Evolutionary conservation across 2,797 vertebrate genomes (phyloP).

Genomic region (Melanotaenia nigrans): DNA sequence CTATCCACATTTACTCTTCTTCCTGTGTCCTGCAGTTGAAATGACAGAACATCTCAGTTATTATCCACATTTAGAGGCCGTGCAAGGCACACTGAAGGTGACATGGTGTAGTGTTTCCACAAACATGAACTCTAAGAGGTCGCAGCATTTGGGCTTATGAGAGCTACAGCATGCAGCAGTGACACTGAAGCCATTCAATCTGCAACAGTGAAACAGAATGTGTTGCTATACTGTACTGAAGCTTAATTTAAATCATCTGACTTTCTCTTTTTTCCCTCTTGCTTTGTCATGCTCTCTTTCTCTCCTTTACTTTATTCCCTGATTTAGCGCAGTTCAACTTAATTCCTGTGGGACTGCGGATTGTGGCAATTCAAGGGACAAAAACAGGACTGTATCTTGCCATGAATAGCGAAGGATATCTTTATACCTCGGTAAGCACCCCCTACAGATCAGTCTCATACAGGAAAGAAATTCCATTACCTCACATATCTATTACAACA

Average conservation of each 20-base stretch:
- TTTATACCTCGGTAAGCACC: slow-evolving; percentile 86
- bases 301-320: slow-evolving; percentile 58
- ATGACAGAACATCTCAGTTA: slow-evolving; percentile 42
- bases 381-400: slow-evolving; percentile 96
- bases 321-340: slow-evolving; percentile 97
- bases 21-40: slow-evolving; percentile 20
- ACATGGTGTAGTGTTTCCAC: slow-evolving; percentile 52
- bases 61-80: slow-evolving; percentile 40
- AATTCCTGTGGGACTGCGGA: slow-evolving; percentile 98
- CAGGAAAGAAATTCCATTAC: slow-evolving; percentile 7
- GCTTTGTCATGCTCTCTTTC: slow-evolving; percentile 31
- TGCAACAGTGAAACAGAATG: slow-evolving; percentile 37
- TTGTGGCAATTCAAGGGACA: slow-evolving; percentile 98
- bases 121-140: slow-evolving; percentile 58
- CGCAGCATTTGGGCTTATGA: slow-evolving; percentile 41
- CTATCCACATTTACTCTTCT: not conserved
- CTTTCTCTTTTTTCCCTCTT: slow-evolving; percentile 20
- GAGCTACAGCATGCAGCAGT: slow-evolving; percentile 23
- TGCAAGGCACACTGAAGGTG: slow-evolving; percentile 54
- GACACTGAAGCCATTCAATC: slow-evolving; percentile 31
- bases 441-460: slow-evolving; percentile 17
- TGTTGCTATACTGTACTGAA: slow-evolving; percentile 13
- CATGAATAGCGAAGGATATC: slow-evolving; percentile 97
- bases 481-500: slow-evolving; percentile 13
- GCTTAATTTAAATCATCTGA: slow-evolving; percentile 37